Evolutionary conservation across 2,888 invertebrate genomes (phyloP).

Genomic region (Lumbricus terrestris): DNA sequence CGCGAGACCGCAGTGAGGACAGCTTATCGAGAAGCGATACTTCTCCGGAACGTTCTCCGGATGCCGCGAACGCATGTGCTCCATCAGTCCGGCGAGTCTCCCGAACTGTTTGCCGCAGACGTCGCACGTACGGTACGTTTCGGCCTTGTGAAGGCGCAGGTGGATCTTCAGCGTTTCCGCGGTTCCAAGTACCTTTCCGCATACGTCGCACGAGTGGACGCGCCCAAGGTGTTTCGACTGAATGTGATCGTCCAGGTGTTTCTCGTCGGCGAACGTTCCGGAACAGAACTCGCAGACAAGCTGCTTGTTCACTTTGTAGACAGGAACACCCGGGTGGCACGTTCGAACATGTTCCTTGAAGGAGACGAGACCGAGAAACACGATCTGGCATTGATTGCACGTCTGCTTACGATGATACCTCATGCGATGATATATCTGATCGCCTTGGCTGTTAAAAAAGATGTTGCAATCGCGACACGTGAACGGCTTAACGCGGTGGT

Average conservation of each 20-base stretch:
- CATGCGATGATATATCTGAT: conserved; percentile 13
- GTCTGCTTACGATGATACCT: conserved; percentile 6
- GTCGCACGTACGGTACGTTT: conserved; percentile 28
- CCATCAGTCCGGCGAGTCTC: conserved; percentile 25
- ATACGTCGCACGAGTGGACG: conserved; percentile 26
- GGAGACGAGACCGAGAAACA: neutral
- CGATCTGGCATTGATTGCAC: neutral
- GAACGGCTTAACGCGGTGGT: neutral
- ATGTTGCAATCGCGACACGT: conserved; percentile 7
- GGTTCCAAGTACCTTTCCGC: conserved; percentile 29
- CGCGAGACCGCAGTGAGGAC: neutral
- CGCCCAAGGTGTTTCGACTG: conserved; percentile 26
- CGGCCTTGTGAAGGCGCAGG: conserved; percentile 22
- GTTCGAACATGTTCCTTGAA: conserved; percentile 10
- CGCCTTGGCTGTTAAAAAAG: neutral
- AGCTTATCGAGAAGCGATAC: neutral
- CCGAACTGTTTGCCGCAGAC: conserved; percentile 30
- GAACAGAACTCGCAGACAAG: conserved; percentile 16
- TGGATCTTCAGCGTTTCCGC: conserved; percentile 28
- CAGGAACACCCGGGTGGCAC: neutral
- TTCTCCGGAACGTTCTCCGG: conserved; percentile 20
- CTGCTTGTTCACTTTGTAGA: conserved; percentile 16
- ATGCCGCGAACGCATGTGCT: conserved; percentile 28
- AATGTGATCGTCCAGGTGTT: conserved; percentile 28
- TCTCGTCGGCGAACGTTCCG: neutral